phyloP scores from a whole-genome alignment of 2,888 invertebrate genomes.

The Tachina fera region DNA sequence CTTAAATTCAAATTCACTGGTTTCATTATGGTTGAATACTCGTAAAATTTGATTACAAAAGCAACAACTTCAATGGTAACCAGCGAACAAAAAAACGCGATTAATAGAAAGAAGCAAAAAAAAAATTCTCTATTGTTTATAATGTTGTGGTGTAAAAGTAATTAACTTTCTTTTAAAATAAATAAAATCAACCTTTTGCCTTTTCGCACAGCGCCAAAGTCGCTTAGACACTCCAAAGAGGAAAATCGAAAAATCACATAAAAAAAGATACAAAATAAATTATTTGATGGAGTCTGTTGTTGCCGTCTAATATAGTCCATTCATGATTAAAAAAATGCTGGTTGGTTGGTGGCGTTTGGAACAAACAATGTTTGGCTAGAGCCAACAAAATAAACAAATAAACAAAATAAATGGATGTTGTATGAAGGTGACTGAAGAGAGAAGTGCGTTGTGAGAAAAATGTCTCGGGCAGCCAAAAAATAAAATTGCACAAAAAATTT shows the following conservation, averaged over 20 bases:
- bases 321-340: conserved; percentile 43
- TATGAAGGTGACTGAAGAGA: conserved; percentile 4
- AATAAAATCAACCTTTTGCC: conserved; percentile 68
- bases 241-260: conserved; percentile 25
- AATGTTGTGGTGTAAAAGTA: conserved; percentile 61
- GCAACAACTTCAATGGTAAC: conserved; percentile 28
- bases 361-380: conserved; percentile 6
- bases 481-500: conserved; percentile 22
- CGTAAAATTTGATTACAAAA: conserved; percentile 59
- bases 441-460: conserved; percentile 44
- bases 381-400: conserved; percentile 28
- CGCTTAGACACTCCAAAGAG: neutral
- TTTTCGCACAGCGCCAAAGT: conserved; percentile 30
- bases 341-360: neutral
- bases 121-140: conserved; percentile 49
- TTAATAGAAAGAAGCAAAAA: conserved; percentile 38
- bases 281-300: conserved; percentile 56
- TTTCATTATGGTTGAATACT: conserved; percentile 53
- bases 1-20: conserved; percentile 38
- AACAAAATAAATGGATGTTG: conserved; percentile 11
- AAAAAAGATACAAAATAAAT: conserved; percentile 35
- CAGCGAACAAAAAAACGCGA: conserved; percentile 9
- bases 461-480: conserved; percentile 9
- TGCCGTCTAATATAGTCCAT: conserved; percentile 3
- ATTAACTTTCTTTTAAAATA: conserved; percentile 69